Base-by-base conservation (phyloP, 2,888 invertebrate genomes). In the Brenthis daphne region DNA sequence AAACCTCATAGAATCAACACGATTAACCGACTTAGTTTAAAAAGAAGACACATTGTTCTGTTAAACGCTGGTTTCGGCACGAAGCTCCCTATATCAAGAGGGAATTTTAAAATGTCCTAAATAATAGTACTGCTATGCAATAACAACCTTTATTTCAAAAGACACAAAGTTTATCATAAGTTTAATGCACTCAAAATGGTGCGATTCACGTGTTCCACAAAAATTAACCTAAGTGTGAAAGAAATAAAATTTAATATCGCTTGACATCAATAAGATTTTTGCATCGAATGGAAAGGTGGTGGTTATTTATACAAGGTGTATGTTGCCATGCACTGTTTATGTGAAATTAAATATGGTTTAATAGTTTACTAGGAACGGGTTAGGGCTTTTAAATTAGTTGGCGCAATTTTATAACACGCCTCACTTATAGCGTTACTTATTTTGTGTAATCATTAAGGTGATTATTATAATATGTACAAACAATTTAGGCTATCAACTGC, bases 11-110 rank as follows among this genome's bases (percentile, higher is more conserved):
- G 78, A 77, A 81, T 76, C 77, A 82, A 82, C 82, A 80, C 83
- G 80, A 84, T 86, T 85, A 87, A 82, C 82, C 77, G 79, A 82
- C 84, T 85, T 82, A 82, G 82, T 87, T 85, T 82, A 82, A 87
- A 90, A 90, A 87, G 81, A 85, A 88, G 89, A 90, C 80, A 82
- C 86, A 88, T 88, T 85, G 85, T 86, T 82, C 82, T 82, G 83
- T 84, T 83, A 87, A 90, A 90, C 84, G 91, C 81, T 90, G 88
- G 86, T 90, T 91, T 91, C 87, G 88, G 89, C 92, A 91, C 91
- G 90, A 88, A 89, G 81, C 82, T 82, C 84, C 83, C 79, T 89
- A 85, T 78, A 85, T 90, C 87, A 89, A 75, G 75, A 75, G 78
- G 82, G 81, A 84, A 84, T 77, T 84, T 81, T 77, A 79, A 83